A percentile compares a stretch with the other conserved stretches of the same genome.
These are phyloP conservation scores for Poeciliopsis paucimaculata DNA, from an alignment of 2,797 vertebrate species.

Conservation along the genomic window DNA sequence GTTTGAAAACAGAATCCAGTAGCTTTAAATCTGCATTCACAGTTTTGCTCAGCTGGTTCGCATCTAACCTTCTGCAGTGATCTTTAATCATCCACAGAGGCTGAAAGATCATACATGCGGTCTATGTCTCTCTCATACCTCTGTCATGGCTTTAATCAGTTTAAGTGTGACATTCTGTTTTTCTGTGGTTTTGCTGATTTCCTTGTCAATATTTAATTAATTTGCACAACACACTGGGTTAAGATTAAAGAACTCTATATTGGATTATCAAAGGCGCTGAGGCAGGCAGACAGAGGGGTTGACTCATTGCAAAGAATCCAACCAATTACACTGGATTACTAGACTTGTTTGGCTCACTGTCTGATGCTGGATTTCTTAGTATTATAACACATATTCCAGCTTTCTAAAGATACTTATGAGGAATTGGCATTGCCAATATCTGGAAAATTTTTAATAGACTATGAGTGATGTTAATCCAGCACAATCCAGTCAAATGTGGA, in stretches of 20 bases:
- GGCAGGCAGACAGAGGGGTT: slow-evolving; percentile 75
- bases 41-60: slow-evolving; percentile 48
- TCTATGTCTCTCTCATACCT: slow-evolving; percentile 64
- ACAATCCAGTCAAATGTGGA: slow-evolving; percentile 77
- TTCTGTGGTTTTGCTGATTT: slow-evolving; percentile 78
- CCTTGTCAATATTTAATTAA: slow-evolving; percentile 85
- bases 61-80: slow-evolving; percentile 58
- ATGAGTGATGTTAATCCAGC: slow-evolving; percentile 75
- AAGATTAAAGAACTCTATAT: slow-evolving; percentile 83
- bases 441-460: slow-evolving; percentile 77
- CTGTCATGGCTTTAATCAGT: slow-evolving; percentile 79
- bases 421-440: slow-evolving; percentile 70
- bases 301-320: slow-evolving; percentile 81
- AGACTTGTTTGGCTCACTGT: slow-evolving; percentile 77
- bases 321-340: slow-evolving; percentile 81
- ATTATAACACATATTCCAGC: slow-evolving; percentile 77
- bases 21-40: slow-evolving; percentile 47
- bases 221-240: slow-evolving; percentile 78
- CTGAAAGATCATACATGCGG: slow-evolving; percentile 64
- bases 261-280: slow-evolving; percentile 80
- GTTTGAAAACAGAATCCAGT: slow-evolving; percentile 18
- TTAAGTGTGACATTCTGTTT: slow-evolving; percentile 82
- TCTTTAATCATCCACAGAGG: slow-evolving; percentile 75
- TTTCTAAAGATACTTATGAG: slow-evolving; percentile 64
- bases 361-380: slow-evolving; percentile 68